These are phyloP conservation scores for Anoplius nigerrimus DNA, from an alignment of 2,888 invertebrate genomes.

Conservation along the genomic window DNA sequence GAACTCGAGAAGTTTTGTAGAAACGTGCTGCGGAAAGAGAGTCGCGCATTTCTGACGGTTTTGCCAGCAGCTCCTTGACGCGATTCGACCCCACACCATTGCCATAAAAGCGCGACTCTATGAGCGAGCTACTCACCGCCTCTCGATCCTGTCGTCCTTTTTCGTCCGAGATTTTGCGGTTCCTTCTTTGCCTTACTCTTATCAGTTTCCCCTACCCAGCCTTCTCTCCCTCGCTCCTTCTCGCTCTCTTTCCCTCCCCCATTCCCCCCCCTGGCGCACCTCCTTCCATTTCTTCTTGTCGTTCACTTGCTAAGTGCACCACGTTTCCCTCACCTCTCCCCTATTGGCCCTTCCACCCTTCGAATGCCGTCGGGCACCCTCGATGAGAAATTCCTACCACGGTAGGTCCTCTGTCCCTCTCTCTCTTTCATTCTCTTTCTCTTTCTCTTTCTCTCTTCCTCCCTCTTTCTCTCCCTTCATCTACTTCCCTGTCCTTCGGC, in stretches of 20 bases:
- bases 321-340: slow-evolving; percentile 49
- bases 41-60: slow-evolving; percentile 56
- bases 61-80: slow-evolving; percentile 22
- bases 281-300: slow-evolving; percentile 14
- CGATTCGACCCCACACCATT: slow-evolving; percentile 13
- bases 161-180: slow-evolving; percentile 16
- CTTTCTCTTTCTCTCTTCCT: slow-evolving; percentile 1
- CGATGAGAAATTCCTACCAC: slow-evolving; percentile 58
- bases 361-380: slow-evolving; percentile 27
- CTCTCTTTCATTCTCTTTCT: no score
- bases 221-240: background rate
- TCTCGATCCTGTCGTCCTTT: slow-evolving; percentile 11
- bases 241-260: slow-evolving; percentile 30
- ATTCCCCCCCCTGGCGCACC: slow-evolving; percentile 29
- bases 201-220: slow-evolving; percentile 28
- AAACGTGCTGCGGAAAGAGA: slow-evolving; percentile 58
- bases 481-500: background rate
- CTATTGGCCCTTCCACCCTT: slow-evolving; percentile 33
- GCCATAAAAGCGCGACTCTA: slow-evolving; percentile 18
- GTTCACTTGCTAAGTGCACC: slow-evolving; percentile 62
- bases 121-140: slow-evolving; percentile 15
- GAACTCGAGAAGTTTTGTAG: slow-evolving; percentile 2
- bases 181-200: slow-evolving; percentile 44
- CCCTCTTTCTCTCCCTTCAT: background rate
- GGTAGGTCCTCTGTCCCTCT: slow-evolving; percentile 23